A percentile compares a stretch with the other conserved stretches of the same genome.
phyloP scores from a whole-genome alignment of 1,140 invertebrate genomes.

The Drosophila kikkawai region DNA sequence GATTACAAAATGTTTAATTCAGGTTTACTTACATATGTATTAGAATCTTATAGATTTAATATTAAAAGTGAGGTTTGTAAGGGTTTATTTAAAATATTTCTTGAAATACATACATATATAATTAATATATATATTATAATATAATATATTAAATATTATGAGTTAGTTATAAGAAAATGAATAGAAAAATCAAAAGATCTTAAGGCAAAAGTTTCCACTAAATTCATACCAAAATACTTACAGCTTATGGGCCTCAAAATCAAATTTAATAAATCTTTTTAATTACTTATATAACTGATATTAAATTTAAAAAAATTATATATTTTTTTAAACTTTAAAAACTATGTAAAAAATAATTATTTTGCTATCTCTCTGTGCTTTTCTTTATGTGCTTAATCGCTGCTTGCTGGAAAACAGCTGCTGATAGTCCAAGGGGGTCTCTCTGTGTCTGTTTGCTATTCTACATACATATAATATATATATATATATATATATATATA shows the following conservation, averaged over 20 bases:
- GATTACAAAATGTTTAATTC: not conserved
- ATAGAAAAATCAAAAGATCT: not conserved
- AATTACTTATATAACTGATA: not conserved
- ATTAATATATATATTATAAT: no score
- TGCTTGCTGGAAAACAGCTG: constrained; percentile 3
- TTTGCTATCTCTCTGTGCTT: not conserved
- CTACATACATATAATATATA: not conserved
- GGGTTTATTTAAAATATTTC: not conserved
- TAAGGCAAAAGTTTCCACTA: not conserved
- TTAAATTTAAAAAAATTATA: not conserved
- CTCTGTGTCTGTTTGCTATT: not conserved
- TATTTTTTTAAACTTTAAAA: not conserved
- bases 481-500: not conserved
- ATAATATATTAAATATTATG: no score
- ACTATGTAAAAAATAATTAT: not conserved
- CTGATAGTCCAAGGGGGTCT: constrained; percentile 19
- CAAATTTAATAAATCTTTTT: not conserved
- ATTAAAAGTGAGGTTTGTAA: not conserved
- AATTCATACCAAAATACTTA: not conserved
- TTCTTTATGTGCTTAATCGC: constrained; percentile 9
- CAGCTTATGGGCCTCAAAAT: not conserved
- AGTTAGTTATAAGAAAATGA: not conserved
- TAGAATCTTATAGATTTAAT: not conserved
- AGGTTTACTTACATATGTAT: no score
- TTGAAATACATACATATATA: not conserved